Evolutionary conservation across 2,888 invertebrate species (phyloP).

Genomic region (Tethea ocularis): DNA sequence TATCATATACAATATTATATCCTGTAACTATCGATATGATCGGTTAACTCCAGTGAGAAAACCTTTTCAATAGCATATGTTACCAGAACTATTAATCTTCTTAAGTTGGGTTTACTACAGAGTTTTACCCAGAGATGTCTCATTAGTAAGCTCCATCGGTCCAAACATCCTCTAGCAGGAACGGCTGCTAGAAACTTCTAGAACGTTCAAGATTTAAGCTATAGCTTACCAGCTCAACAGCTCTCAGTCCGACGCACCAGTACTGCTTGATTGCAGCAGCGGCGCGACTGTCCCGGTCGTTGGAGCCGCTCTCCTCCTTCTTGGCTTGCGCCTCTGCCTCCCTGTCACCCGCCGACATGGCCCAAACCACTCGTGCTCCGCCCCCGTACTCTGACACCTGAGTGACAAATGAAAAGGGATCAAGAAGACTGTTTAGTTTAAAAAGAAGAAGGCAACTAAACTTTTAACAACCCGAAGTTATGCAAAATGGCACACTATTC

Average conservation of each 20-base stretch:
- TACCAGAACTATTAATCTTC: too few species aligned
- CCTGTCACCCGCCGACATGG: constrained; percentile 86
- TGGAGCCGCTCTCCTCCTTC: constrained; percentile 72
- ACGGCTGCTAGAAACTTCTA: neutral
- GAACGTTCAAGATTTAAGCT: neutral
- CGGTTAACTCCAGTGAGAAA: too few species aligned
- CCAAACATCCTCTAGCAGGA: too few species aligned
- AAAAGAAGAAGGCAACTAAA: too few species aligned
- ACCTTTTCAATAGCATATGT: too few species aligned
- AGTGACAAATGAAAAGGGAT: constrained; percentile 39
- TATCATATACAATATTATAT: too few species aligned
- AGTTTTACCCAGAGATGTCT: too few species aligned
- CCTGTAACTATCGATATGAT: too few species aligned
- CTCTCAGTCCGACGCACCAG: constrained; percentile 85
- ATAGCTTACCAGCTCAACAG: constrained; percentile 85
- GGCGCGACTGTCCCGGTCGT: constrained; percentile 66
- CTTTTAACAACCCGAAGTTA: too few species aligned
- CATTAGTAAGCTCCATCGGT: too few species aligned
- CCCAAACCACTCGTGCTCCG: constrained; percentile 80
- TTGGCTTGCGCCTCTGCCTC: constrained; percentile 82
- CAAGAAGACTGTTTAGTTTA: neutral
- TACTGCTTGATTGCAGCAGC: constrained; percentile 72
- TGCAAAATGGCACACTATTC: too few species aligned
- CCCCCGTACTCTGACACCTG: constrained; percentile 78
- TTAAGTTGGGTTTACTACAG: too few species aligned